Base-by-base conservation (phyloP, 2,113 vertebrate species). In the Oostethus manadensis region DNA sequence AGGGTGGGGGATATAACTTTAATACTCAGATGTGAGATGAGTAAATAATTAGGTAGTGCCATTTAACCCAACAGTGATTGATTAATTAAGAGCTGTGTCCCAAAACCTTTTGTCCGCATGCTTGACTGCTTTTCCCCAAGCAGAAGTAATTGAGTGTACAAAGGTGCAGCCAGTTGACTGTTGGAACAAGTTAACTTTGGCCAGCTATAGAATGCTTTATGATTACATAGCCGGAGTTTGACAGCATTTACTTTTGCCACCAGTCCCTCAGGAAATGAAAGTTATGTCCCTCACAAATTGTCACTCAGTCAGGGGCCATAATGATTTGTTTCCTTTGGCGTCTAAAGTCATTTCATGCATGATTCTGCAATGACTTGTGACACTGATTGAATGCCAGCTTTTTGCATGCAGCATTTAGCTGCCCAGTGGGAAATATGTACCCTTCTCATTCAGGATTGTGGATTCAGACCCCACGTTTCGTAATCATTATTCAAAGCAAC, bases 291-390 rank as follows among this genome's bases (percentile, higher is more conserved):
- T 57, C 70, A 73, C 71, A 83, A 69, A 79, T 73, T 79, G 74
- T 87, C 85, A 84, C 85, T 77, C 64, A 71, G 74, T 77, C 44
- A 8, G 63, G 62, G 76, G 62, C 74, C 56, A 2, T 87, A 89
- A 87, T 86, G 84, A 88, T 86, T 86, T 81, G 84, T 87, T 87
- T 86, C 84, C 84, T 77, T 76, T 60, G 68, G 77, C 82, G 81
- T 86, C 82, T 58, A 59, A 77, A 77, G 85, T 84, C 76, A 82
- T 86, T 86, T 83, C 70, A 75, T 73, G 68, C 74, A 51, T 64
- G 64, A 71, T 77, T 82, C 58, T 62, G 61, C 78, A 81, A 89
- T 64, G 68, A 55, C 70, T 81, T 80, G 29, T 84, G 88, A 83
- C 88, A 87, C 64, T 84, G 84, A 87, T 81, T 81, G 81, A 86